Evolutionary conservation across 2,797 vertebrate genomes (phyloP), one percentile per base, ranked within the genome.

Genomic region (Cuniculus paca): DNA sequence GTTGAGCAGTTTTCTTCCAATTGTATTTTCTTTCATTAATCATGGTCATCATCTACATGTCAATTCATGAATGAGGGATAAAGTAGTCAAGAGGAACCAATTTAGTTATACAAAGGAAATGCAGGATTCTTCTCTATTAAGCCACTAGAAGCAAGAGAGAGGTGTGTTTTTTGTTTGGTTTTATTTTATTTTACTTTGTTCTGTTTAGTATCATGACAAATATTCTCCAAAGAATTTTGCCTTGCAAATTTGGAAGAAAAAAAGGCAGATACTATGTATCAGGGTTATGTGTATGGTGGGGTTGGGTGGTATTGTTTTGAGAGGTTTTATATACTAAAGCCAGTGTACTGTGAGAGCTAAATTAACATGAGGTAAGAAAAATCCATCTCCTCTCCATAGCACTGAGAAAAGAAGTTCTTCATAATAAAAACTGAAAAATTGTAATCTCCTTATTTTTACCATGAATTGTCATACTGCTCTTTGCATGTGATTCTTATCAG

Each of bases 301-400:
- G 28, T 9, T 17, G 17, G 20, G 17, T 14, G 11, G 19, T 63
- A 63, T 92, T 93, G 54, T 91, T 96, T 74, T 19, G 81, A 56
- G 60, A 88, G n/a, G 2, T 79, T 85, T 68, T 82, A 7, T 87
- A 26, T 85, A 52, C 11, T 70, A 78, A 28, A 93, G 31, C 22
- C 28, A 92, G 78, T n/a, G 58, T 78, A n/a, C 28, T 85, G 22
- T 68, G 80, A 95, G 70, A 65, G 7, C 22, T 72, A 72, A 93
- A 6, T 70, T 93, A 81, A 85, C 39, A 22, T 63, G 84, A 93
- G 82, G 20, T 63, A n/a, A 95, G 91, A 56, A 56, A 96, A 94
- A 70, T 85, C 50, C 48, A 45, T 56, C 68, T 31, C 11, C 74
- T 9, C 63, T 50, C 78, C 24, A 48, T 85, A 70, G 10, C 50